phyloP scores from a whole-genome alignment of 2,888 invertebrate genomes.

The Cephus pulcher region DNA sequence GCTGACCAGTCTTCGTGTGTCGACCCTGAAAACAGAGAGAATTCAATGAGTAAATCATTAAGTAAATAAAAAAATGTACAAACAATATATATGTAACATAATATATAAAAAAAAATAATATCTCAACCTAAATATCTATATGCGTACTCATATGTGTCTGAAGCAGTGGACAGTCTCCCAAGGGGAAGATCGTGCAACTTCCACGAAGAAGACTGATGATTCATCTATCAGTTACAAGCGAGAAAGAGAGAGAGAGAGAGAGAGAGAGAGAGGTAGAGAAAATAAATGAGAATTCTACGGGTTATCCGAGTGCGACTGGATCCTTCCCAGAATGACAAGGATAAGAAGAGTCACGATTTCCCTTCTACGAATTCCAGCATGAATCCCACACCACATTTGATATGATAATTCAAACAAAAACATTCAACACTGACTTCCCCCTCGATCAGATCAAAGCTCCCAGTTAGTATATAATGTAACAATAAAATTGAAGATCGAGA shows the following conservation, averaged over 20 bases:
- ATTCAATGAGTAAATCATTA: background rate
- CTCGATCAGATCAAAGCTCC: background rate
- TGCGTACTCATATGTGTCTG: background rate
- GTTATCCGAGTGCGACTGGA: background rate
- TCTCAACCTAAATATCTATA: background rate
- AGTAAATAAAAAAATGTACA: too few species aligned
- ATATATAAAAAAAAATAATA: background rate
- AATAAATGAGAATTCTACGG: conserved; percentile 2
- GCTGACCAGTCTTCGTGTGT: conserved; percentile 99
- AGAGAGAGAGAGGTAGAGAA: background rate
- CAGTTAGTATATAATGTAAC: background rate
- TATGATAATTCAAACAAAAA: background rate
- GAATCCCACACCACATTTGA: background rate
- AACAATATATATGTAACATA: too few species aligned
- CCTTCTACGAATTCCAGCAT: background rate
- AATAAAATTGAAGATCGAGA: background rate
- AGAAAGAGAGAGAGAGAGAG: background rate
- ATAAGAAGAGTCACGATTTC: background rate
- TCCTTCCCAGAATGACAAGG: background rate
- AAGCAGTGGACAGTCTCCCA: background rate
- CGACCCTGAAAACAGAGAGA: conserved; percentile 80
- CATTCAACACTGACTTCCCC: background rate
- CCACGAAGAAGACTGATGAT: background rate
- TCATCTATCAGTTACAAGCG: background rate
- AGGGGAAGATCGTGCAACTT: background rate